Base-by-base conservation (phyloP, 2,888 invertebrate genomes). In the Cantharis flavilabris region DNA sequence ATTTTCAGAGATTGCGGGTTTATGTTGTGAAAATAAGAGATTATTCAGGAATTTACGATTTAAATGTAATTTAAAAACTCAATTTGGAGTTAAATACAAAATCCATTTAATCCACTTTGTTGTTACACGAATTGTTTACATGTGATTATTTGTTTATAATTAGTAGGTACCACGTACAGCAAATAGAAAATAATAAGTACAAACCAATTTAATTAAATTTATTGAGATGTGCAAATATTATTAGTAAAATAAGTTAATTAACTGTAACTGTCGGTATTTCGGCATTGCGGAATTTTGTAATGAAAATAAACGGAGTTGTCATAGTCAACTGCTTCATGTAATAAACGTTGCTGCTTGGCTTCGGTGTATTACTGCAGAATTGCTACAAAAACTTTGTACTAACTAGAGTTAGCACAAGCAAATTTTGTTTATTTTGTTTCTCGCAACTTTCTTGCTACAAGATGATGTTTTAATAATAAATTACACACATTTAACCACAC, bases 251-350 rank as follows among this genome's bases (percentile, higher is more conserved):
- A 75, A 75, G 75, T 77, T 76, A 78, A 78, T 78, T 78, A 78
- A 75, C 65, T 72, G 75, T 78, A 78, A 73, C 72, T 78, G 78
- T 75, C 72, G 49, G 78, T 73, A 76, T 78, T 78, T 78, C 76
- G 75, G 78, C 75, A 78, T 76, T 76, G 73, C 73, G 69, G 75
- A 78, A 73, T 78, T 76, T 33, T 73, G 63, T 70, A 75, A 78
- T 73, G 75, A 78, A 78, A 78, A 78, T 71, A 78, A 78, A 78
- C 78, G 73, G 72, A 78, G 78, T 78, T 78, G 78, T 78, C 78
- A 75, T 73, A 78, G 71, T 76, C 75, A 73, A 76, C 78, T 75
- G 75, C 73, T 78, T 71, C 73, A 69, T 76, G 78, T 78, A 78
- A 78, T 78, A 78, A 78, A 78, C 78, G 78, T 69, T 78, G 65